Base-by-base conservation (phyloP, 2,888 invertebrate genomes). In the Ypsolopha scabrella region DNA sequence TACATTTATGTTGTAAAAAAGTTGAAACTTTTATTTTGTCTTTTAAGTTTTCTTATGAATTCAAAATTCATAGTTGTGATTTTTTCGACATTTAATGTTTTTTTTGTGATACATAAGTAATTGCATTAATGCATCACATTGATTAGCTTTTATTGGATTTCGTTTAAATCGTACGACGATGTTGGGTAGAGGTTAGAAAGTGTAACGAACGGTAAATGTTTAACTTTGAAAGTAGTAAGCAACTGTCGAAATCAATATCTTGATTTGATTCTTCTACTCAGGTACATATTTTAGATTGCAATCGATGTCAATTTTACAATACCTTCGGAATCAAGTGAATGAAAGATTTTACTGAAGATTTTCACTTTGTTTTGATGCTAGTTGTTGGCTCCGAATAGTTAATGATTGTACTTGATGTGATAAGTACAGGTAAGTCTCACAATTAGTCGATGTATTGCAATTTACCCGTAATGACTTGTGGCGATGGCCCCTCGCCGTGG, bases 61-160 rank as follows among this genome's bases (percentile, higher is more conserved):
- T 87, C 60, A 73, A 86, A 87, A 87, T 87, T 87, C 87, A 86
- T 83, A 83, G 70, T 85, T 87, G 87, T 87, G 87, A 87, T 87
- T 87, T 85, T 86, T 80, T 74, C 77, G 80, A 86, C 86, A 86
- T 86, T 75, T 76, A 86, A 86, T 86, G 85, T 86, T 85, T 80
- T n/a, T 11, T 80, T 85, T 86, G 86, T 86, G 86, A 86, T 86
- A 86, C 74, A 72, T 78, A 75, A 77, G 74, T 74, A 75, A 74
- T 75, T 80, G 83, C 82, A 83, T 81, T 78, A 85, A 82, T 81
- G 83, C 85, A 75, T 77, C 78, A 78, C 71, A 70, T 76, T 75
- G 24, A 75, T 72, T 71, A 70, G 66, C 65, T 71, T 68, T 69
- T 67, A 54, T 55, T 69, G 49, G 64, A 63, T 70, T 55, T 68